Base-by-base conservation (phyloP, 2,113 vertebrate species). In the Spea multiplicata region DNA sequence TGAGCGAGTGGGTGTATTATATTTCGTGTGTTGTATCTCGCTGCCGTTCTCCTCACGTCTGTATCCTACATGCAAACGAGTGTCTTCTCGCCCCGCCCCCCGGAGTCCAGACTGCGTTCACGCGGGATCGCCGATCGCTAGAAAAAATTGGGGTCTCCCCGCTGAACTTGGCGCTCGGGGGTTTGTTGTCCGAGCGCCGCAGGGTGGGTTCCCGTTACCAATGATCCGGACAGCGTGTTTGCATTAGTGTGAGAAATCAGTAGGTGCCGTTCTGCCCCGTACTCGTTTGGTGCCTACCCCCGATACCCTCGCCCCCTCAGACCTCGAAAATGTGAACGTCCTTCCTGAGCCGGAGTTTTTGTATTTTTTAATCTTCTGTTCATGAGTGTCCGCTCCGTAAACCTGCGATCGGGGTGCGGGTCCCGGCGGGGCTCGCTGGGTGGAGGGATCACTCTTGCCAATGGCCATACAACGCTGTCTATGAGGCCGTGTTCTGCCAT, bases 1-100 rank as follows among this genome's bases (percentile, higher is more conserved):
- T 78, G 76, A 45, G 57, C 71, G 74, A 17, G 49, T 76, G 74
- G 50, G 44, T 50, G 53, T 78, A 78, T 78, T 78, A 78, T 78
- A 71, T 68, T 65, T 68, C 72, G 67, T 78, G 76, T 53, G 67
- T 72, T 45, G 48, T 3, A 65, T 49, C 16, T 65, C 64, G 9
- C 62, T 66, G 64, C 74, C 74, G 53, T 45, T 10, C 44, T 6
- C 44, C 10, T 4, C 47, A 53, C 10, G 6, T 53, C 10, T 6
- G 6, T 53, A 12, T 53, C 50, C 50, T 2, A 8, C 10, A 8
- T 53, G 6, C 6, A 53, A 53, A 53, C 10, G 3, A 53, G 10
- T 53, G 6, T 53, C 50, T 12, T 53, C 10, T 12, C 6, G 6
- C 2, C 50, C 6, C 6, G 50, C 50, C 6, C 6, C 50, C 10